Evolutionary conservation across 2,113 vertebrate genomes (phyloP).

Genomic region (Steatornis caripensis): DNA sequence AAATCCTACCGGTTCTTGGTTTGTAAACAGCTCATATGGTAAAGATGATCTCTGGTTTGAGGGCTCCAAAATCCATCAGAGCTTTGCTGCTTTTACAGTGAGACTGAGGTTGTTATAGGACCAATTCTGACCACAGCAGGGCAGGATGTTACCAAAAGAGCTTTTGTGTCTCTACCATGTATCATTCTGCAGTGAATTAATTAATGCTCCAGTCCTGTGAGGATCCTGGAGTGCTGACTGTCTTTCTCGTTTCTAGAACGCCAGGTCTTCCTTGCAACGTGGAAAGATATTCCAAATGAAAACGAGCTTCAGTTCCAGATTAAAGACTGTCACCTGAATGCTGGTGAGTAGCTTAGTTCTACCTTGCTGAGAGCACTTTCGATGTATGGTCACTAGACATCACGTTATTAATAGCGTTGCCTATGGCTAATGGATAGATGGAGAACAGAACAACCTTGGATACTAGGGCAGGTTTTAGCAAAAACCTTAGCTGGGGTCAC

Average conservation of each 20-base stretch:
- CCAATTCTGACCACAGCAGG: neutral
- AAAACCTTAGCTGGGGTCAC: neutral
- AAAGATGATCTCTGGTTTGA: neutral
- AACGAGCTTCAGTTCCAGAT: constrained; percentile 99
- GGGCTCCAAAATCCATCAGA: neutral
- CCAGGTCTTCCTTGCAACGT: constrained; percentile 97
- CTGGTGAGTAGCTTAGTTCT: constrained; percentile 78
- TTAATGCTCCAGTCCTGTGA: neutral
- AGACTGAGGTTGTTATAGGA: neutral
- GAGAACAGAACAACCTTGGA: neutral
- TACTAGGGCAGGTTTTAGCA: neutral
- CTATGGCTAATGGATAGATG: neutral
- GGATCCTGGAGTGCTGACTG: neutral
- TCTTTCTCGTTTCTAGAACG: constrained; percentile 77
- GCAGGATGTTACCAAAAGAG: neutral
- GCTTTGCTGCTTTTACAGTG: neutral
- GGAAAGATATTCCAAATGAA: constrained; percentile 99
- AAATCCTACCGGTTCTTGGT: neutral
- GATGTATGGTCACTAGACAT: neutral
- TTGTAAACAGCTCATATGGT: neutral
- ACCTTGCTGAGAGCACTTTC: neutral
- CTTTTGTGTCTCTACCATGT: neutral
- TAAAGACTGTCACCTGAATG: constrained; percentile 97
- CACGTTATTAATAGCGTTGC: neutral
- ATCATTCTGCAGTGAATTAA: neutral